Conservation (phyloP, 2,797 vertebrate genomes). For the Tapera naevia region DNA sequence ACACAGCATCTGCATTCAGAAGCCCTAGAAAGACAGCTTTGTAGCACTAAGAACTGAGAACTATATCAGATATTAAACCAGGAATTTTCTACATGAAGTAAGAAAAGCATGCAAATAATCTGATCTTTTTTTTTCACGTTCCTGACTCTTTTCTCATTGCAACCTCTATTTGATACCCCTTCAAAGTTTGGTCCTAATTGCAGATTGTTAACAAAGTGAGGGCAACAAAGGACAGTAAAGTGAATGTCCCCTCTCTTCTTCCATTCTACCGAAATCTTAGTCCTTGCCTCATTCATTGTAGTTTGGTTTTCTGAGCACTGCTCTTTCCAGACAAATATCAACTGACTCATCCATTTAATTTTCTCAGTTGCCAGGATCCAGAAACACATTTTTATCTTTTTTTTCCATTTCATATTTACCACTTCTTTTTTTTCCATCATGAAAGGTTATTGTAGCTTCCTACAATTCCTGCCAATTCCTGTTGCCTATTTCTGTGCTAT, state of each 20-base stretch:
- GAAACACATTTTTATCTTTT: neutral
- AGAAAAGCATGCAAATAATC: accelerated
- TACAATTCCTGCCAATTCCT: neutral
- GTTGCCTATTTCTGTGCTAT: neutral
- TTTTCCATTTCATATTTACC: neutral
- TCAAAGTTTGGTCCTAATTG: neutral
- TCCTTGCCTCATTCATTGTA: neutral
- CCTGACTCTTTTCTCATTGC: neutral
- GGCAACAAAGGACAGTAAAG: accelerated
- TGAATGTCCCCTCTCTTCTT: neutral
- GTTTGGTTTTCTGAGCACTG: neutral
- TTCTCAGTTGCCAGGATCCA: neutral
- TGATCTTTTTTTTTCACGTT: neutral
- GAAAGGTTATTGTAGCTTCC: neutral
- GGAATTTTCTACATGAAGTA: neutral
- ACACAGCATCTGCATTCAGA: neutral
- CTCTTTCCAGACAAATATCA: neutral
- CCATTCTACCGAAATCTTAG: neutral
- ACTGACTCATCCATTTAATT: neutral
- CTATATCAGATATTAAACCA: neutral
- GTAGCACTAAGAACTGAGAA: neutral
- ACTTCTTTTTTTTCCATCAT: accelerated
- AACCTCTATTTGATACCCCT: neutral
- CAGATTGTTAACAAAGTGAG: neutral
- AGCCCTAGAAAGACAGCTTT: neutral